Conservation (phyloP, 1,140 invertebrate species). For the Laupala kohalensis region DNA sequence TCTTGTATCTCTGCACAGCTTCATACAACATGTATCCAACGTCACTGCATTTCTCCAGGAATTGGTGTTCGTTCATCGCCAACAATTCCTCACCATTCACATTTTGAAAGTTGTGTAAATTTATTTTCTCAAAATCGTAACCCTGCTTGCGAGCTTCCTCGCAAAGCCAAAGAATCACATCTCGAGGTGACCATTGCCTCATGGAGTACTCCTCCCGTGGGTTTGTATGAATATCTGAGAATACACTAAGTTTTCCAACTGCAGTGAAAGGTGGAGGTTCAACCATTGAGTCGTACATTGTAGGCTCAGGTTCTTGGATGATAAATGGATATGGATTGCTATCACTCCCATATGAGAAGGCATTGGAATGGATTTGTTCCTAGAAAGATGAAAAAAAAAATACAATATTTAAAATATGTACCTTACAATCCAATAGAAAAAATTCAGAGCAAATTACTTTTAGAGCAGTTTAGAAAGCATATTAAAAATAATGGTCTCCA, state of each 20-base stretch:
- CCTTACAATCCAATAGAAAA: too few relatives aligned
- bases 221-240: neutral
- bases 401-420: too few relatives aligned
- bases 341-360: neutral
- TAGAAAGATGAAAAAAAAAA: too few relatives aligned
- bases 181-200: neutral
- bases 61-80: neutral
- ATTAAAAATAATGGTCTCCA: too few relatives aligned
- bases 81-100: neutral
- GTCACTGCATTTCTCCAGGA: neutral
- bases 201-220: neutral
- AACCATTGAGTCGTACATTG: too few relatives aligned
- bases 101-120: neutral
- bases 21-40: neutral
- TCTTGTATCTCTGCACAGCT: neutral
- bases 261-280: too few relatives aligned
- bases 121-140: neutral
- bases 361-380: neutral
- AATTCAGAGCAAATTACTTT: too few relatives aligned
- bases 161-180: conserved; percentile 2
- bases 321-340: too few relatives aligned
- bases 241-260: neutral
- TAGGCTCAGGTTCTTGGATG: too few relatives aligned
- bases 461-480: too few relatives aligned
- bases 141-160: neutral